Conservation (phyloP, 1,140 invertebrate species). For the Neodiprion virginianus region DNA sequence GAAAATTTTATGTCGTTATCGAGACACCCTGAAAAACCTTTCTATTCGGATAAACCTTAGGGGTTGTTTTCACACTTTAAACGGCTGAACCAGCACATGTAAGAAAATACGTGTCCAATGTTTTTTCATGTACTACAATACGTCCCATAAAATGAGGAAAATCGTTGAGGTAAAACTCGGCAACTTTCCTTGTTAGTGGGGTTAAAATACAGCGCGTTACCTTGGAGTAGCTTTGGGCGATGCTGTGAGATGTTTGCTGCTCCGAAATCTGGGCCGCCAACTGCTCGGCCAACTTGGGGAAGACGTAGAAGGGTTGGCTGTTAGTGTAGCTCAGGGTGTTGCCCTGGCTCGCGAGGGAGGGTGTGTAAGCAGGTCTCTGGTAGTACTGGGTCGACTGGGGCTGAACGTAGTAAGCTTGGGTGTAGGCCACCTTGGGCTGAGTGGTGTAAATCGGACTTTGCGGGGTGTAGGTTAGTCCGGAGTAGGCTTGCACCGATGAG, state of each 20-base stretch:
- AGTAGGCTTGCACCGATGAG: background rate
- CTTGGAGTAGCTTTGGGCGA: slow-evolving; percentile 41
- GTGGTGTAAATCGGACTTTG: slow-evolving; percentile 27
- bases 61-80: too few relatives aligned
- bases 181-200: too few relatives aligned
- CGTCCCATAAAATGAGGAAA: slow-evolving; percentile 9
- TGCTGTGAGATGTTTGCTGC: slow-evolving; percentile 38
- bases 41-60: too few relatives aligned
- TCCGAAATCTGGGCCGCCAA: slow-evolving; percentile 41
- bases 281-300: slow-evolving; percentile 37
- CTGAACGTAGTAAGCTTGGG: slow-evolving; percentile 38
- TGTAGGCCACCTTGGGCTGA: slow-evolving; percentile 43
- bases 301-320: slow-evolving; percentile 39
- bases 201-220: slow-evolving; percentile 20
- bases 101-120: slow-evolving; percentile 1
- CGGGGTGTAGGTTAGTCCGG: background rate
- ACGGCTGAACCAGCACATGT: background rate
- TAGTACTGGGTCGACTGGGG: slow-evolving; percentile 26
- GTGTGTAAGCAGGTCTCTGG: background rate
- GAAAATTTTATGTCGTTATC: too few relatives aligned
- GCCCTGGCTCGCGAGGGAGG: background rate
- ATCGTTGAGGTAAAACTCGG: background rate
- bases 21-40: too few relatives aligned
- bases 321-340: slow-evolving; percentile 15
- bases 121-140: background rate